These are phyloP conservation scores for Chionis minor DNA, from an alignment of 2,113 vertebrate genomes.

Conservation along the genomic window DNA sequence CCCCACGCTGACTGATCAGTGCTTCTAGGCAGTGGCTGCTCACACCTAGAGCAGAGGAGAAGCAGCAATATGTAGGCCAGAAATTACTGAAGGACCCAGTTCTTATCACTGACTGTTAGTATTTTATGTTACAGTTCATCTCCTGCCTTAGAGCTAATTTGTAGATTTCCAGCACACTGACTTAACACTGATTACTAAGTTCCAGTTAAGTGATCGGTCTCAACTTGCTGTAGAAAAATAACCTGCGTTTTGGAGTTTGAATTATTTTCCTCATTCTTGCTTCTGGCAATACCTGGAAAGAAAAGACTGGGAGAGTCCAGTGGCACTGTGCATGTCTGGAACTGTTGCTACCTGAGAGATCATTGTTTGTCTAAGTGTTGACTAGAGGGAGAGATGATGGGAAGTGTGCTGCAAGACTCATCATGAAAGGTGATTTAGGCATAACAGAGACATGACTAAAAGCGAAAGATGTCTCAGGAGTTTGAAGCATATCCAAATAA, in stretches of 20 bases:
- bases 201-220: background rate
- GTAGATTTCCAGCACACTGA: background rate
- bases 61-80: background rate
- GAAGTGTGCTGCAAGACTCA: conserved; percentile 1
- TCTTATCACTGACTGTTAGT: background rate
- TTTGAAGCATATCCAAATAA: background rate
- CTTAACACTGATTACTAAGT: background rate
- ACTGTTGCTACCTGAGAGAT: background rate
- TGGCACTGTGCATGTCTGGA: background rate
- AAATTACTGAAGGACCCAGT: background rate
- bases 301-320: background rate
- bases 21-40: background rate
- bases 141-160: background rate
- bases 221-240: background rate
- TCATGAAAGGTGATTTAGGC: conserved; percentile 14
- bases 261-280: background rate
- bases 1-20: background rate
- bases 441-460: background rate
- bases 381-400: background rate
- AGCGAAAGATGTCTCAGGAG: background rate
- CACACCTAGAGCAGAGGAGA: background rate
- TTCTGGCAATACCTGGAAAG: background rate
- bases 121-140: background rate
- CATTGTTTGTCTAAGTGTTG: background rate
- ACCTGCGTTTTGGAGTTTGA: background rate